Base-by-base conservation (phyloP, 2,888 invertebrate species). In the Colostygia pectinataria region DNA sequence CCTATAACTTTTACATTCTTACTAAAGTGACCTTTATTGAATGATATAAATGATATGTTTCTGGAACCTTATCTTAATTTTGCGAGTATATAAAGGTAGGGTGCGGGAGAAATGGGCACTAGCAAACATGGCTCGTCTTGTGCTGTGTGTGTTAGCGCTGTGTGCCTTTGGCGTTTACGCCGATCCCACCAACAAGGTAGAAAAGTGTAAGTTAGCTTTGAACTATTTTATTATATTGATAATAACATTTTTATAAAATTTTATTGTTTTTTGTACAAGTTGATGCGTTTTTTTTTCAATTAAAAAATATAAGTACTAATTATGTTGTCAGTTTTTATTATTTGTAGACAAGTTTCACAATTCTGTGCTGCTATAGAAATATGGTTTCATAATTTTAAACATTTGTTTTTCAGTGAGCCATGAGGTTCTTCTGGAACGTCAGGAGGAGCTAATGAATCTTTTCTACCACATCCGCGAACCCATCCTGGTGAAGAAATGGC, bases 391-490 rank as follows among this genome's bases (percentile, higher is more conserved):
- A n/a, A n/a, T n/a, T n/a, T n/a, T n/a, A n/a, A n/a, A 83, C 86
- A 71, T 13, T 39, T 20, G 1, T 18, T 4, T 10, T 74, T 2
- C 59, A 92, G 94, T 91, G 46, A 92, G 92, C 61, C 86, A 90
- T 59, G 86, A 64, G 5, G 77, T 76, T 43, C 68, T 91, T 18
- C 31, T 59, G 33, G 64, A 76, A 50, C 81, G 74, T 20, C 92
- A 92, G 65, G 72, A 83, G 55, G 82, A 82, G 25, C 68, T 92
- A 29, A 71, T 87, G 52, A 57, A 71, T 5, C 74, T 92, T 13
- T 90, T 80, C 59, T 89, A 80, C 68, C 91, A 91, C 53, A 72
- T 90, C 2, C 91, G 92, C 57, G 94, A 95, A 72, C 92, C 92
- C 0, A 85, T 92, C 56, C 85, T 91, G 42, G 73, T 90, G 62